phyloP scores from a whole-genome alignment of 2,797 vertebrate species.

The Crenichthys baileyi region DNA sequence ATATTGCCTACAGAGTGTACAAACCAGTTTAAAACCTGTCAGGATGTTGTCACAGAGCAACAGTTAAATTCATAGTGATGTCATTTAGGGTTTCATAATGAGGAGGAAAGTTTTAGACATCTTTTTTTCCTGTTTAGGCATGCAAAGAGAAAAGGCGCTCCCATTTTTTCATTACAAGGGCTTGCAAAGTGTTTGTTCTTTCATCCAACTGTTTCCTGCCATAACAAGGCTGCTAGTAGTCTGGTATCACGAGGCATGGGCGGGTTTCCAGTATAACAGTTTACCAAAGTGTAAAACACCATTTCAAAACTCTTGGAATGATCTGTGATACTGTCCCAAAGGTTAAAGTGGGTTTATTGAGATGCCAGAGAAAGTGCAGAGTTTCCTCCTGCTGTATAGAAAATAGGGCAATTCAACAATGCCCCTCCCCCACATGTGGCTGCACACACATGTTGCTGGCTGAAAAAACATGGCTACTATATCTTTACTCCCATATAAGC shows the following conservation, averaged over 20 bases:
- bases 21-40: conserved; percentile 7
- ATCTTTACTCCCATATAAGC: not conserved
- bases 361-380: conserved; percentile 5
- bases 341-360: not conserved
- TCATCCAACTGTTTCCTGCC: not conserved
- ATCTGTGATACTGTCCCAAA: not conserved
- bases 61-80: conserved; percentile 3
- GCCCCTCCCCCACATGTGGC: not conserved
- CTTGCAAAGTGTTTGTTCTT: not conserved
- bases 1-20: not conserved
- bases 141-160: conserved; percentile 40
- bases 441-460: not conserved
- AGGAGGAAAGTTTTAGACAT: conserved; percentile 33
- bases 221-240: not conserved
- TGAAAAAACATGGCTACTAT: not conserved
- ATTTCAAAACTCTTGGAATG: not conserved
- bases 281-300: not conserved
- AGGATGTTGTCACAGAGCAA: not conserved
- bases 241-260: not conserved
- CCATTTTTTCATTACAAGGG: conserved; percentile 9
- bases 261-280: not conserved
- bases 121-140: conserved; percentile 28
- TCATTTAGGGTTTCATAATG: conserved; percentile 5
- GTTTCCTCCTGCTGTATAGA: not conserved
- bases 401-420: not conserved